These are phyloP conservation scores for Porites australiensis DNA, from an alignment of 64 coral and sea anemone genomes.

Conservation along the genomic window DNA sequence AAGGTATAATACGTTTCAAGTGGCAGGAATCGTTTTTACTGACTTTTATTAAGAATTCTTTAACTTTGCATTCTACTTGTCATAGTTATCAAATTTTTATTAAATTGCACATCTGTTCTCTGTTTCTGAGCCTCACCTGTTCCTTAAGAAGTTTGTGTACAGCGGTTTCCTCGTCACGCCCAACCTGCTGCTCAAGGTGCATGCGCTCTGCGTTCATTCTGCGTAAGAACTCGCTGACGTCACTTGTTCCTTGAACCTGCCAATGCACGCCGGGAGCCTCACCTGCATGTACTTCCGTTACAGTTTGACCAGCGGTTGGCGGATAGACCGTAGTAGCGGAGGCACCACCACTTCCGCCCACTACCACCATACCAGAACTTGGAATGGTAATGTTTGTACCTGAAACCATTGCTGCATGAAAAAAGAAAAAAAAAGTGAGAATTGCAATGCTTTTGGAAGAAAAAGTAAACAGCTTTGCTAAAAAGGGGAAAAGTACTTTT, in stretches of 20 bases:
- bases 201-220: conserved; percentile 97
- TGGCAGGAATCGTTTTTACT: too few relatives aligned
- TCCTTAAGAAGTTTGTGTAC: conserved; percentile 84
- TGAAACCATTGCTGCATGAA: background rate
- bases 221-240: conserved; percentile 91
- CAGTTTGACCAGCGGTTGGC: conserved; percentile 29
- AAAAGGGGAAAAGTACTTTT: too few relatives aligned
- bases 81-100: background rate
- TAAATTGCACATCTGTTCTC: background rate
- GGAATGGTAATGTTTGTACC: conserved; percentile 37
- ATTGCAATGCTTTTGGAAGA: too few relatives aligned
- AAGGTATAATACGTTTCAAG: too few relatives aligned
- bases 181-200: conserved; percentile 86
- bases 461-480: too few relatives aligned
- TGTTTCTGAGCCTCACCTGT: conserved; percentile 58
- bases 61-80: too few relatives aligned
- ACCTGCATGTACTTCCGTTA: conserved; percentile 23
- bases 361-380: conserved; percentile 11
- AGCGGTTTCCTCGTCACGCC: conserved; percentile 87
- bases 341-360: background rate
- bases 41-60: too few relatives aligned
- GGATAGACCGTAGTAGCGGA: conserved; percentile 39
- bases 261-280: conserved; percentile 49
- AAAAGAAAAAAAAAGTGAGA: background rate
- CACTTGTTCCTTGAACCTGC: conserved; percentile 85